Base-by-base conservation (phyloP, 1,140 invertebrate species). In the Neoseiulus cucumeris region DNA sequence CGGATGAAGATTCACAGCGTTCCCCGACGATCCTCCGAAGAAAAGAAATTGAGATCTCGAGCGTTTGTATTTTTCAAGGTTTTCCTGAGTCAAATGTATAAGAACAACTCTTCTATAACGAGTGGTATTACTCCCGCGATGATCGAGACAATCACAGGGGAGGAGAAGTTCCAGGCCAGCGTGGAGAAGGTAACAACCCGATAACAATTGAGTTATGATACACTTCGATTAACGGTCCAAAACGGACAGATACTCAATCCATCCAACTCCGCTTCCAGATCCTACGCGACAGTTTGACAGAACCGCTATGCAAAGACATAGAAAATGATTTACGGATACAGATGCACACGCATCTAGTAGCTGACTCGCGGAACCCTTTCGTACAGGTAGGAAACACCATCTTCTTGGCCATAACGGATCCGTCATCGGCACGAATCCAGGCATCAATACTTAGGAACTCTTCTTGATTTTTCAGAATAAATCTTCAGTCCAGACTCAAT, bases 321-420 rank as follows among this genome's bases (percentile, higher is more conserved):
- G 93, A 98, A 78, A 92, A 84, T 1, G 88, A 91, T 75, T 78
- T 97, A 41, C 81, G 93, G 44, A 76, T 96, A 7, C 86, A 89
- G 68, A 90, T 88, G 22, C 89, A 96, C 77, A 83, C 87, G 1
- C 90, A 95, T 77, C 80, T 97, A 29, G 85, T 92, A 70, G 74
- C 91, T 1, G 85, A 89, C 74, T 82, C 85, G 7, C 76, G 82
- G 4, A 87, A 87, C 76, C 86, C 87, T 0, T 87, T 88, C 71
- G 79, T 80, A 70, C 0, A 18, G 78, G 17, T 76, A 77, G 68
- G 76, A 82, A 68, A n/a, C n/a, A n/a, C n/a, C 71, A 80, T 33
- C 78, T 78, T 51, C 72, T 78, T 44, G 74, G 85, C 41, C 73
- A 85, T 1, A 76, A 77, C 64, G n/a, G n/a, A 70, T 81, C 7